phyloP scores from a whole-genome alignment of 2,888 invertebrate genomes.

The Allophyes oxyacanthae region DNA sequence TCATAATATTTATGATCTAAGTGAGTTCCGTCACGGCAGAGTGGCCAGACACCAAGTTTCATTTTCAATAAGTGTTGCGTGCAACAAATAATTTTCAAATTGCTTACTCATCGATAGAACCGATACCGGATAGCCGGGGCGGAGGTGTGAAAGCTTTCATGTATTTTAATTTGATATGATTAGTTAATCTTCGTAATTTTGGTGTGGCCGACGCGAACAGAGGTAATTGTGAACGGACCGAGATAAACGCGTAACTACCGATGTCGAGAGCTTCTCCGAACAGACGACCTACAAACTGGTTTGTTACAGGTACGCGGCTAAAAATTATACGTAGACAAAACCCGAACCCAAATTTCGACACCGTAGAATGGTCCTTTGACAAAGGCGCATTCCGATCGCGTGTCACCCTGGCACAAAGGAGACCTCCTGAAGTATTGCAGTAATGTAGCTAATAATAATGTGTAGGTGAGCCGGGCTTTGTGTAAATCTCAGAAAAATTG shows the following conservation, averaged over 20 bases:
- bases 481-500: slow-evolving; percentile 20
- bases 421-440: slow-evolving; percentile 58
- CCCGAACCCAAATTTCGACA: slow-evolving; percentile 76
- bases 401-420: slow-evolving; percentile 64
- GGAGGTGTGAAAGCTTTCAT: slow-evolving; percentile 70
- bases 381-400: slow-evolving; percentile 81
- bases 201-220: slow-evolving; percentile 56
- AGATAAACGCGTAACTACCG: slow-evolving; percentile 74
- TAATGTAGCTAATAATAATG: slow-evolving; percentile 47
- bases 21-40: slow-evolving; percentile 72
- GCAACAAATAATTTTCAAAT: slow-evolving; percentile 64
- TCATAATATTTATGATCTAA: slow-evolving; percentile 65
- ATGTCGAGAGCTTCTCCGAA: slow-evolving; percentile 74
- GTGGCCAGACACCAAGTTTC: slow-evolving; percentile 61
- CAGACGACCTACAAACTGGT: slow-evolving; percentile 78
- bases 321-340: slow-evolving; percentile 86
- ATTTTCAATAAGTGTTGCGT: slow-evolving; percentile 68
- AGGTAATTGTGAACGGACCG: slow-evolving; percentile 65
- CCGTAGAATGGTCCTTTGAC: slow-evolving; percentile 74
- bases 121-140: slow-evolving; percentile 56
- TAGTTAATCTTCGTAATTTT: slow-evolving; percentile 66
- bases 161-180: slow-evolving; percentile 68
- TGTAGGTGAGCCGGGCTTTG: slow-evolving; percentile 25
- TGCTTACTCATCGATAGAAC: slow-evolving; percentile 66
- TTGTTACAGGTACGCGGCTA: slow-evolving; percentile 83